These are phyloP conservation scores for Phyllostomus discolor DNA, from an alignment of 2,113 vertebrate species.

Conservation along the genomic window DNA sequence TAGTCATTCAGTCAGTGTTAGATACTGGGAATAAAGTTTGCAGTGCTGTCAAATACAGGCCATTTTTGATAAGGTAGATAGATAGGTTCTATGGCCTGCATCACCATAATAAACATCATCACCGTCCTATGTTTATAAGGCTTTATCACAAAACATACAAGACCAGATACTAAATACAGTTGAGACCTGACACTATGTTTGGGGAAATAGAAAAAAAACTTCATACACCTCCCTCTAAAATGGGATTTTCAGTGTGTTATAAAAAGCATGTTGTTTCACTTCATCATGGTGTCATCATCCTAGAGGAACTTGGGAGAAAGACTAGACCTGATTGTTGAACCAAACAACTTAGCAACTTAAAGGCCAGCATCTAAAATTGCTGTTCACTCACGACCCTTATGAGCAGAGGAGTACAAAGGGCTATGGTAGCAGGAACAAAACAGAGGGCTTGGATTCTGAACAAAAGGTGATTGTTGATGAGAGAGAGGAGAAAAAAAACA, in stretches of 20 bases:
- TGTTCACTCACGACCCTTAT: neutral
- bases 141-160: constrained; percentile 15
- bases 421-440: neutral
- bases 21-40: neutral
- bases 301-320: constrained; percentile 41
- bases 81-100: neutral
- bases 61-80: neutral
- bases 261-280: constrained; percentile 38
- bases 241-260: constrained; percentile 6
- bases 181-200: neutral
- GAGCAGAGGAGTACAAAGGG: constrained; percentile 9
- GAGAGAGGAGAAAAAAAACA: neutral
- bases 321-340: constrained; percentile 20
- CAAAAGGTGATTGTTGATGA: neutral
- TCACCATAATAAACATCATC: neutral
- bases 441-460: neutral
- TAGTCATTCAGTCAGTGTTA: neutral
- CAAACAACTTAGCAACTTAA: constrained; percentile 37
- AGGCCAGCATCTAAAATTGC: constrained; percentile 43
- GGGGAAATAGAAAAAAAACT: neutral
- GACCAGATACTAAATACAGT: neutral
- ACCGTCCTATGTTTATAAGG: neutral
- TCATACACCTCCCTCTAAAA: neutral
- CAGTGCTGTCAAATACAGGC: neutral
- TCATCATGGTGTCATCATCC: constrained; percentile 36